phyloP scores from a whole-genome alignment of 2,797 vertebrate species.

The Coendou prehensilis region DNA sequence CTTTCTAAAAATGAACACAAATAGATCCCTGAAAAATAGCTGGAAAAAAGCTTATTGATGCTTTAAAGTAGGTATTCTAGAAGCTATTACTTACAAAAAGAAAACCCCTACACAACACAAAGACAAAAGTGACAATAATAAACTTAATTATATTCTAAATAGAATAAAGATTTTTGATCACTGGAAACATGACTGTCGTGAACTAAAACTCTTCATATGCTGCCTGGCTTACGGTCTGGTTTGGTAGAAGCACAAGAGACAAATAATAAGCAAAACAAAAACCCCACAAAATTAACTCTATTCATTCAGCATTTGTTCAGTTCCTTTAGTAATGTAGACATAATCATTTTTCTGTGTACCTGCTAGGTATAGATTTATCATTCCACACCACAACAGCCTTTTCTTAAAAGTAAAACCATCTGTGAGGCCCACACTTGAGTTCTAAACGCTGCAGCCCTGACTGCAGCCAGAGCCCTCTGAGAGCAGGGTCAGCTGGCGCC shows the following conservation, averaged over 20 bases:
- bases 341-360: conserved; percentile 7
- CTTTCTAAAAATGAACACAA: conserved; percentile 73
- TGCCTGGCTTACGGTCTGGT: conserved; percentile 86
- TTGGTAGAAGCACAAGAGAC: conserved; percentile 82
- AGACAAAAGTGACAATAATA: conserved; percentile 80
- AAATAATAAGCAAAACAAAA: conserved; percentile 1
- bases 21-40: conserved; percentile 77
- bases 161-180: conserved; percentile 75
- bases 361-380: not conserved
- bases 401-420: not conserved
- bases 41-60: conserved; percentile 69
- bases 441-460: not conserved
- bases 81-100: conserved; percentile 79
- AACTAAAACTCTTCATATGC: conserved; percentile 80
- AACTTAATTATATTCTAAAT: conserved; percentile 80
- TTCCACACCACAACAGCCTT: not conserved
- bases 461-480: not conserved
- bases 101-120: conserved; percentile 82
- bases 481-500: too few relatives aligned
- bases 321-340: conserved; percentile 22
- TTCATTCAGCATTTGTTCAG: conserved; percentile 45
- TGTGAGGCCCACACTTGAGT: not conserved
- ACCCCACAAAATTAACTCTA: conserved; percentile 45
- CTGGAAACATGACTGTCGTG: conserved; percentile 83
- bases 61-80: conserved; percentile 85